These are phyloP conservation scores for Cryptus viduatorius DNA, from an alignment of 2,888 invertebrate genomes.

Conservation along the genomic window DNA sequence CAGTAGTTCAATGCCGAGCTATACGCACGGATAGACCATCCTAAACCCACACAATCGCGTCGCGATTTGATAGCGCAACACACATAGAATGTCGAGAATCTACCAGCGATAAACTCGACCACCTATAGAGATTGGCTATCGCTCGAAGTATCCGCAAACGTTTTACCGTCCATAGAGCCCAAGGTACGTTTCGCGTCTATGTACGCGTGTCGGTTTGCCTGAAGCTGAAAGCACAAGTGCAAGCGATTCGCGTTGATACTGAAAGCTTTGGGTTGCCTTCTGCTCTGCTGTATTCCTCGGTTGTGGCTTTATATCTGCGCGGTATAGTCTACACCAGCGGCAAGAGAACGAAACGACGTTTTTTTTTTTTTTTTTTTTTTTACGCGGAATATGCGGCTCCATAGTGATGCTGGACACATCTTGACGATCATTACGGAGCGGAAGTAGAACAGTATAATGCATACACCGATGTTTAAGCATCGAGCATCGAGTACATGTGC, in stretches of 20 bases:
- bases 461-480: neutral
- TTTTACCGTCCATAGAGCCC: neutral
- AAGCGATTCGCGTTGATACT: slow-evolving; percentile 1
- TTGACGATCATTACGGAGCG: slow-evolving; percentile 4
- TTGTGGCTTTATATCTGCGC: neutral
- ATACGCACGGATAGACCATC: neutral
- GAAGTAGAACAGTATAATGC: neutral
- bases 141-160: neutral
- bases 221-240: neutral
- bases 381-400: neutral
- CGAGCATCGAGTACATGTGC: neutral
- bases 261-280: neutral
- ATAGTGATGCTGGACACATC: neutral
- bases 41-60: neutral
- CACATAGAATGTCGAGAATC: neutral
- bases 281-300: neutral
- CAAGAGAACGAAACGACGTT: neutral
- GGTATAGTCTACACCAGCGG: neutral
- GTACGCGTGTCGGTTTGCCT: neutral
- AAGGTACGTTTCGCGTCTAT: neutral
- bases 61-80: neutral
- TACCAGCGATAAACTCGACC: neutral
- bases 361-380: neutral
- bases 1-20: neutral
- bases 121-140: slow-evolving; percentile 4